Conservation (phyloP, 2,797 vertebrate species). For the Lagorchestes hirsutus region DNA sequence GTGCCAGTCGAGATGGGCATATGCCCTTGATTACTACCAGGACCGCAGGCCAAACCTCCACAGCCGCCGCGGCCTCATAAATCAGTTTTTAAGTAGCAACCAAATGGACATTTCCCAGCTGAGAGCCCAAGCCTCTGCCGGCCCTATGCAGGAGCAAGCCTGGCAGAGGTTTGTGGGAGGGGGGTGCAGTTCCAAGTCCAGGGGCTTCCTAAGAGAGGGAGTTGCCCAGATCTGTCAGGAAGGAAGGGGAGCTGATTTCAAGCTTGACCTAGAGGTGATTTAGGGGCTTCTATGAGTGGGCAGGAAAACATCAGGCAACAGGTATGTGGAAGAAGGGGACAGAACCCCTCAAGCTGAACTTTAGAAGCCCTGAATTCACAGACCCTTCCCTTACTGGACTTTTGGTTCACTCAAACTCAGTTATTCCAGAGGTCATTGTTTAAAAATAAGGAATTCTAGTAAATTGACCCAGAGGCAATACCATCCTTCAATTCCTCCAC, state of each 20-base stretch:
- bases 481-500: not conserved
- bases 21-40: constrained; percentile 84
- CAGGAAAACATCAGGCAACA: not conserved
- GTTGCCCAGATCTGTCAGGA: constrained; percentile 33
- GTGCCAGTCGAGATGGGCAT: constrained; percentile 84
- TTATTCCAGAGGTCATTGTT: constrained; percentile 19
- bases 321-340: constrained; percentile 3
- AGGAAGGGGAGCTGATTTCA: constrained; percentile 27
- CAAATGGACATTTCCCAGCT: constrained; percentile 85
- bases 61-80: constrained; percentile 83
- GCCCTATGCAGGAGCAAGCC: constrained; percentile 66
- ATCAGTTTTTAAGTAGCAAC: constrained; percentile 86
- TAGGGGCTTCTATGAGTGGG: not conserved
- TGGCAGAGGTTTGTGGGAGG: constrained; percentile 37
- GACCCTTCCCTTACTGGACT: not conserved
- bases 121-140: constrained; percentile 75
- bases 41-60: constrained; percentile 83
- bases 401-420: not conserved
- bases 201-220: constrained; percentile 42
- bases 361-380: not conserved
- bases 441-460: not conserved
- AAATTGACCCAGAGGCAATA: not conserved
- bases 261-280: not conserved
- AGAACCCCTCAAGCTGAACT: not conserved
- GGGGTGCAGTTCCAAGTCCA: constrained; percentile 70